phyloP scores from a whole-genome alignment of 1,140 invertebrate species.

The Orius laevigatus region DNA sequence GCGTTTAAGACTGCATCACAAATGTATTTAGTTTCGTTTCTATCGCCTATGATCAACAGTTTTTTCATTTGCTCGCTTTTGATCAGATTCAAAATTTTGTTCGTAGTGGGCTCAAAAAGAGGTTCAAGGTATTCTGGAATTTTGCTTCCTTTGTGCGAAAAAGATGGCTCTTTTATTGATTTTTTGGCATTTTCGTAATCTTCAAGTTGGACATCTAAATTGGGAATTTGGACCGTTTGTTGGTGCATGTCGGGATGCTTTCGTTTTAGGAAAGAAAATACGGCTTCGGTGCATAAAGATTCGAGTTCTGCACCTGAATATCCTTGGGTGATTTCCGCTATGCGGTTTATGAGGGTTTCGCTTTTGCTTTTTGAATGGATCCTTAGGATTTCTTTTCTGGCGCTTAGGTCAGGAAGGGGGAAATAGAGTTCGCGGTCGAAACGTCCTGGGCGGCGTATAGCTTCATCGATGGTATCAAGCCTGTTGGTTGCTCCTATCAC shows the following conservation, averaged over 20 bases:
- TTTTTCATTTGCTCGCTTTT: too few relatives aligned
- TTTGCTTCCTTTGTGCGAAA: too few relatives aligned
- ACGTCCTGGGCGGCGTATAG: constrained; percentile 60
- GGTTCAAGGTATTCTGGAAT: too few relatives aligned
- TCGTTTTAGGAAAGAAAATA: constrained; percentile 61
- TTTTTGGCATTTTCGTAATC: too few relatives aligned
- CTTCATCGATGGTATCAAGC: constrained; percentile 70
- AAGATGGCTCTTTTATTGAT: too few relatives aligned
- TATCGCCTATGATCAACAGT: too few relatives aligned
- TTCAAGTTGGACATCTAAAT: too few relatives aligned
- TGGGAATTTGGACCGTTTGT: constrained; percentile 25
- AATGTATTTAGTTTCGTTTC: too few relatives aligned
- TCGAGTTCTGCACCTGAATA: constrained; percentile 85
- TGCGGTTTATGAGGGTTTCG: constrained; percentile 31
- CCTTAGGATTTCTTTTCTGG: constrained; percentile 45
- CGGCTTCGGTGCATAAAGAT: constrained; percentile 73
- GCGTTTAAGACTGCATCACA: too few relatives aligned
- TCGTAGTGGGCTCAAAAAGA: too few relatives aligned
- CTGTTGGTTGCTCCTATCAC: constrained; percentile 49
- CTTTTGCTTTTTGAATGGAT: constrained; percentile 53
- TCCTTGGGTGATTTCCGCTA: constrained; percentile 63
- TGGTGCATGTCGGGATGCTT: constrained; percentile 78
- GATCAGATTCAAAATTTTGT: too few relatives aligned
- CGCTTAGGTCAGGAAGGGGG: constrained; percentile 42
- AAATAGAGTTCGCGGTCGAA: constrained; percentile 74